These are phyloP conservation scores for Tetragnatha montana DNA, from an alignment of 2,888 invertebrate genomes.

Conservation along the genomic window DNA sequence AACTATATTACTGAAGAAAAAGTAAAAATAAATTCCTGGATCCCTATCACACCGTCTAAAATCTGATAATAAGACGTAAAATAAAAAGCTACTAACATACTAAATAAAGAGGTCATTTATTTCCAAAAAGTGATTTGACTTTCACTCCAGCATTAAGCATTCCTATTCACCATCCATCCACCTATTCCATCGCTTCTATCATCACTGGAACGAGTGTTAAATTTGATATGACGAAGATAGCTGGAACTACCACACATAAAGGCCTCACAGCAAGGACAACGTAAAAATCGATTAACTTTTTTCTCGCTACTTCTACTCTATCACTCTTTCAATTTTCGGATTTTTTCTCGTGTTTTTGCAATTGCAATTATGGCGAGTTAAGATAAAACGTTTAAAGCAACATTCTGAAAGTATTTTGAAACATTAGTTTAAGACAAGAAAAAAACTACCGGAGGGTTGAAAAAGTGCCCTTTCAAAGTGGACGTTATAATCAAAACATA, in stretches of 20 bases:
- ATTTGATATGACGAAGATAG: no score
- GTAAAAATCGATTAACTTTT: neutral
- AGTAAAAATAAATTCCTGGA: no score
- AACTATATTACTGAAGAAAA: no score
- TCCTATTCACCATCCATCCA: no score
- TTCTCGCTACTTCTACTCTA: neutral
- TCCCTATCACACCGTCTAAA: no score
- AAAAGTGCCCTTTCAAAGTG: neutral
- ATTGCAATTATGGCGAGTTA: neutral
- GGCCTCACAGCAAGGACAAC: neutral
- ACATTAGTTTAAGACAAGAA: neutral
- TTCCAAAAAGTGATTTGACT: no score
- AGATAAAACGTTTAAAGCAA: neutral
- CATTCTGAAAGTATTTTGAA: neutral
- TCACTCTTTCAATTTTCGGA: neutral
- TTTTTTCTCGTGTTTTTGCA: neutral
- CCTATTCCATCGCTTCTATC: no score
- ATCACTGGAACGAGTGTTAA: no score
- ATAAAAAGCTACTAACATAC: no score
- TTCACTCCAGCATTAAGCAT: no score
- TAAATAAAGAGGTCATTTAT: no score
- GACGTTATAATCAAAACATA: slow-evolving; percentile 33
- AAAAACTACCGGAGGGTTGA: neutral
- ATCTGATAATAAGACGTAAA: no score
- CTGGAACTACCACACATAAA: neutral